Percentiles rank a stretch among this genome's conserved stretches.
phyloP scores from a whole-genome alignment of 2,113 vertebrate species.

The Myotis brandtii region DNA sequence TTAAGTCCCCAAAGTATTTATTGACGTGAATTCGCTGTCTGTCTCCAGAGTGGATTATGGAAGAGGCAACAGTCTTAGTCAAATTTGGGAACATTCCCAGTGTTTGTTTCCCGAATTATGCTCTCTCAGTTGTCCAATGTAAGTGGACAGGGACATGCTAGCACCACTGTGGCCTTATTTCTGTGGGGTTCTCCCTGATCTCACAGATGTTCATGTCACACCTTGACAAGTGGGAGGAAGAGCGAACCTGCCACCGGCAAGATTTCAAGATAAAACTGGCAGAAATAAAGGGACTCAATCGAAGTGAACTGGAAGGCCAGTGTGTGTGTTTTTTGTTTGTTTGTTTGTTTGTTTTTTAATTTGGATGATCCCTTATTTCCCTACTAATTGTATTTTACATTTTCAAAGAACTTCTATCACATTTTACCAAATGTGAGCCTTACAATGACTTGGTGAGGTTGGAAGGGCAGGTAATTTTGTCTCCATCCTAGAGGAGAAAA shows the following conservation, averaged over 20 bases:
- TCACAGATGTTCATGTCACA: background rate
- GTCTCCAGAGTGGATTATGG: conserved; percentile 67
- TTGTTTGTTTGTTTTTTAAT: background rate
- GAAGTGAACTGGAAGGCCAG: background rate
- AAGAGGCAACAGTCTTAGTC: conserved; percentile 3
- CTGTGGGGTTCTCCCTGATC: background rate
- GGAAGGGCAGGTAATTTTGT: background rate
- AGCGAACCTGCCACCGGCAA: background rate
- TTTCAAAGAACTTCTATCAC: conserved; percentile 15
- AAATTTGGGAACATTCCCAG: conserved; percentile 33
- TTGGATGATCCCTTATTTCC: background rate
- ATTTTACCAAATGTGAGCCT: conserved; percentile 6
- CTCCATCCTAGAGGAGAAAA: background rate
- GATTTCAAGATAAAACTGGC: background rate
- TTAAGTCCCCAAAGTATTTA: conserved; percentile 78
- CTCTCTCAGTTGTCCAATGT: background rate
- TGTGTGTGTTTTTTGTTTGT: background rate
- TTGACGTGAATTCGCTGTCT: conserved; percentile 66
- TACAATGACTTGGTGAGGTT: background rate
- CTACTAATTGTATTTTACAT: background rate
- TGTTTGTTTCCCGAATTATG: background rate
- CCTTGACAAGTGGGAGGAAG: background rate
- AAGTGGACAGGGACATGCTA: background rate
- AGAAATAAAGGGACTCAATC: background rate
- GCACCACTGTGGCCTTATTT: background rate